Evolutionary conservation across 1,140 invertebrate genomes (phyloP).

Genomic region (Drosophila bipectinata): DNA sequence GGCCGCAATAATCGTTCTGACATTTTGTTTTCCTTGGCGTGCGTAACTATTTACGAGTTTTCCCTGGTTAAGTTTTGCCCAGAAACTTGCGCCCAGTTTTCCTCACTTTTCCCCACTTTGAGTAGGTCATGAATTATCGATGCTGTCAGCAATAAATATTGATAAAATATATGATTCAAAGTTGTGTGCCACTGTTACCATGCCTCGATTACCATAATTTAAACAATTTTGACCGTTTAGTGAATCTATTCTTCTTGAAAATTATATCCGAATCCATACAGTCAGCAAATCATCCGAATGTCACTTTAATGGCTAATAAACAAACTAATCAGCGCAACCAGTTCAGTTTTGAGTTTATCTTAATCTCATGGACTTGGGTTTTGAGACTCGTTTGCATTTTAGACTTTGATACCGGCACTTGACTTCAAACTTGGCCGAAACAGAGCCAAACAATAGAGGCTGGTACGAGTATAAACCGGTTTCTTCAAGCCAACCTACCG

Average conservation of each 20-base stretch:
- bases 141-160: conserved; percentile 81
- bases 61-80: conserved; percentile 59
- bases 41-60: conserved; percentile 79
- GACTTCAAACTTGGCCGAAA: conserved; percentile 17
- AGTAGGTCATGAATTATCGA: conserved; percentile 82
- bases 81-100: neutral
- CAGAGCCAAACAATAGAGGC: conserved; percentile 5
- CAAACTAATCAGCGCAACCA: conserved; percentile 30
- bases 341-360: conserved; percentile 10
- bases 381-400: conserved; percentile 16
- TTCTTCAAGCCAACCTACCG: neutral
- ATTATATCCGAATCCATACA: conserved; percentile 6
- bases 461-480: conserved; percentile 19
- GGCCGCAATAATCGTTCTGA: conserved; percentile 65
- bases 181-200: conserved; percentile 15
- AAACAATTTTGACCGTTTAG: conserved; percentile 6
- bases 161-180: conserved; percentile 68
- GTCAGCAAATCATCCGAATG: conserved; percentile 1
- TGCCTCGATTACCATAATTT: conserved; percentile 29
- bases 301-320: conserved; percentile 33
- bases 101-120: conserved; percentile 35
- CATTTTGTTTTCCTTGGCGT: conserved; percentile 65
- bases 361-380: conserved; percentile 32
- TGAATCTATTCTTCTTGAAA: conserved; percentile 4
- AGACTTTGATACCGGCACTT: conserved; percentile 43